phyloP scores from a whole-genome alignment of 2,113 vertebrate genomes.

The Poeciliopsis retropinna region DNA sequence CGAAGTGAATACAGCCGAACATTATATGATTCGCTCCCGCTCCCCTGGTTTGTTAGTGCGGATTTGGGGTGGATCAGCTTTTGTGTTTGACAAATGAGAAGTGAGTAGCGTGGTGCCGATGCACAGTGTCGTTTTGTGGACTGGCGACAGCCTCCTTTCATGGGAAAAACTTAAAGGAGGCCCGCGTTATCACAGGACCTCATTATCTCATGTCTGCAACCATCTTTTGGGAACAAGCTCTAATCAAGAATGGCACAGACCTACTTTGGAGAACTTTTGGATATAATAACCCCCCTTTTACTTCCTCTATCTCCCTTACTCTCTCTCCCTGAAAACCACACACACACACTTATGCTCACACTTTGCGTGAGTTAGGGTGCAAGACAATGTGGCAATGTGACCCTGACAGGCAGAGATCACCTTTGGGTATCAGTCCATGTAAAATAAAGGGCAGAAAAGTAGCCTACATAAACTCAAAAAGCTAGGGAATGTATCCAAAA shows the following conservation, averaged over 20 bases:
- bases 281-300: conserved; percentile 49
- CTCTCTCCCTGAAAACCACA: not conserved
- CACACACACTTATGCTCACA: conserved; percentile 7
- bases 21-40: conserved; percentile 88
- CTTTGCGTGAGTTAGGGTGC: conserved; percentile 49
- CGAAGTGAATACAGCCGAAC: conserved; percentile 88
- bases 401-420: conserved; percentile 16
- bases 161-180: conserved; percentile 88
- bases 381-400: conserved; percentile 32
- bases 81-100: conserved; percentile 92
- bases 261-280: conserved; percentile 71
- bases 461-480: too few relatives aligned
- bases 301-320: conserved; percentile 2
- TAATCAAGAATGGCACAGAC: conserved; percentile 83
- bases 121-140: conserved; percentile 88
- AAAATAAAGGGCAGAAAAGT: not conserved
- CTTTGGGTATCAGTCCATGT: conserved; percentile 23
- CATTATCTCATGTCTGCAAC: conserved; percentile 89
- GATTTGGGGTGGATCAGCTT: conserved; percentile 91
- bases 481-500: too few relatives aligned
- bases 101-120: conserved; percentile 89
- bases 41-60: conserved; percentile 86
- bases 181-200: conserved; percentile 83
- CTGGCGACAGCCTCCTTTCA: conserved; percentile 88
- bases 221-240: conserved; percentile 81